These are phyloP conservation scores for Sorex araneus DNA, from an alignment of 2,113 vertebrate genomes.

Conservation along the genomic window DNA sequence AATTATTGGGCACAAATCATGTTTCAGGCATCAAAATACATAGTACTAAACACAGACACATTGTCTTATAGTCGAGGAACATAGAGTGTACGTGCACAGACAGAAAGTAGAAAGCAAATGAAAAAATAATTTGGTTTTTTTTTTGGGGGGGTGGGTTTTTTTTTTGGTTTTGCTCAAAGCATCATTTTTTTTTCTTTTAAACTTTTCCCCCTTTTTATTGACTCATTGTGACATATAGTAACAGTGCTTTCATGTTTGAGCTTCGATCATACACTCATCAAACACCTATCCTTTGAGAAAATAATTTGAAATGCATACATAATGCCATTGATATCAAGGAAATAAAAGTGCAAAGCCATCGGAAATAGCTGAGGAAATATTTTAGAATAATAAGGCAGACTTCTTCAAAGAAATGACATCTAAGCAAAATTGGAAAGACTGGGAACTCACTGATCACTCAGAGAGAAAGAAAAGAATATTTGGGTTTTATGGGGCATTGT, in stretches of 20 bases:
- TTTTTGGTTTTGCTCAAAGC: too few species aligned
- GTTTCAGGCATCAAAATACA: not conserved
- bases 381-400: not conserved
- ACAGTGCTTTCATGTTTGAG: too few species aligned
- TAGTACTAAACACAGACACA: not conserved
- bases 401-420: not conserved
- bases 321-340: not conserved
- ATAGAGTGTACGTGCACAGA: fast-evolving
- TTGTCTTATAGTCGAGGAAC: not conserved
- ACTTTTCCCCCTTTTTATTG: too few species aligned
- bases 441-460: not conserved
- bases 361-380: not conserved
- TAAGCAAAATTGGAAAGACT: not conserved
- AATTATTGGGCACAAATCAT: not conserved
- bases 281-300: too few species aligned
- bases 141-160: too few species aligned
- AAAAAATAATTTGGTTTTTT: not conserved
- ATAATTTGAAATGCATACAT: not conserved
- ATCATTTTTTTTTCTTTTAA: too few species aligned
- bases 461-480: not conserved
- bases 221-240: too few species aligned
- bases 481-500: not conserved
- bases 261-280: too few species aligned
- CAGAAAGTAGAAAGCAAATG: not conserved
- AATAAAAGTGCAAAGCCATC: not conserved